Evolutionary conservation across 1,140 invertebrate genomes (phyloP), one percentile per base, ranked within the genome.

Genomic region (Cryptotermes secundus): DNA sequence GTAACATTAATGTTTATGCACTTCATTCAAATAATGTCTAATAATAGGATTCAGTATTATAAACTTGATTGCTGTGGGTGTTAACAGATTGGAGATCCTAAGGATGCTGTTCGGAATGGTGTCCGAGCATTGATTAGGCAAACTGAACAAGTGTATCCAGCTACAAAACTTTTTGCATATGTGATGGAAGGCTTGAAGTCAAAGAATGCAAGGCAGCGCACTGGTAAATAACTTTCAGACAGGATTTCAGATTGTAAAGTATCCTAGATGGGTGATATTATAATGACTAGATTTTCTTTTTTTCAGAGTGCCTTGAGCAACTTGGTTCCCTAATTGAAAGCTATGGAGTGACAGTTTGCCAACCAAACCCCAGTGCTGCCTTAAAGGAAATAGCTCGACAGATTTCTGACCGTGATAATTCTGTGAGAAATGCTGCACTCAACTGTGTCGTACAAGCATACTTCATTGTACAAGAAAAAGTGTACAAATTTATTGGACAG

Each of bases 131-230:
- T 99, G 34, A 94, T 99, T 85, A 96, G 96, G 87, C 94, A 96
- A 88, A 95, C 99, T 12, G 95, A 94, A 84, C 91, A 94, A 31
- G 93, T 99, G 1, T 99, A 97, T 89, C 95, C 97, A 2, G 95
- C 96, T 72, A 95, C 94, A 53, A 99, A 98, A 89, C 92, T 99
- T 86, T 99, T 98, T 88, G 92, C 91, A 84, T 96, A 96, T 88
- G 91, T 99, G 3, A 96, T 99, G 94, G 97, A 99, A 88, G 98
- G 97, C 24, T 90, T 99, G 3, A 98, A 98, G 89, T 98, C 97
- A 0, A 99, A 99, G 90, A 99, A 99, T 91, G 96, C 98, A 10
- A 93, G 98, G 83, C 98, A 99, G 90, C 92, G 98, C 88, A 95
- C 97, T 87, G 95, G 95, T 95, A 88, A 88, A 88, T 87, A 59